Base-by-base conservation (phyloP, 2,888 invertebrate genomes). In the Xestoiulus laeticollis region DNA sequence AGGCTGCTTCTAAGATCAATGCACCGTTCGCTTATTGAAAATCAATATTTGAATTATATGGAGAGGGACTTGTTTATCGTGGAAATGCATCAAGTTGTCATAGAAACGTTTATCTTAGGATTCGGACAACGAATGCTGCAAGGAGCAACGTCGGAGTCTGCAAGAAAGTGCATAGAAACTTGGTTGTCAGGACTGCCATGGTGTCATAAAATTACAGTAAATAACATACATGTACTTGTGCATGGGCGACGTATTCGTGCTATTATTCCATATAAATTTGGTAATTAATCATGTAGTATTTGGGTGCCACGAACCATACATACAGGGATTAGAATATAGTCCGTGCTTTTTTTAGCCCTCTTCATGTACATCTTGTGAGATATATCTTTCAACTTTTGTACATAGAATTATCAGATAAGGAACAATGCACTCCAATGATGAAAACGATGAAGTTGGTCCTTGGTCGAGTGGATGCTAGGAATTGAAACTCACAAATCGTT, bases 21-120 rank as follows among this genome's bases (percentile, higher is more conserved):
- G 68, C 68, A 26, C 68, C 68, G 6, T 68, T 68, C 26, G 12
- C 68, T 68, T 68, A 68, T 68, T 26, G 26, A 68, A 68, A 68
- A 68, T 68, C 68, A n/a, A 68, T 68, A 68, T 68, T 68, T 68
- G 68, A 68, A 68, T 68, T 68, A 68, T 68, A 68, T 68, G 68
- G 68, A 68, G 26, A 68, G 68, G 26, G 68, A 68, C 68, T 68
- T 68, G 68, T 68, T 68, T 68, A 68, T 68, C 26, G 68, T n/a
- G 68, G 68, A 68, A 68, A 68, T 68, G 14, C 68, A 26, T 26
- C 68, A 68, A 68, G 68, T 68, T 68, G 68, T 68, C 68, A 68
- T 68, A 68, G 68, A 68, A 68, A 68, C 68, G 68, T 68, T 68
- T 68, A 68, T 68, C 68, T n/a, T 22, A 26, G 68, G 68, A 59